Conservation (phyloP, 2,113 vertebrate species). For the Xerus inauris region DNA sequence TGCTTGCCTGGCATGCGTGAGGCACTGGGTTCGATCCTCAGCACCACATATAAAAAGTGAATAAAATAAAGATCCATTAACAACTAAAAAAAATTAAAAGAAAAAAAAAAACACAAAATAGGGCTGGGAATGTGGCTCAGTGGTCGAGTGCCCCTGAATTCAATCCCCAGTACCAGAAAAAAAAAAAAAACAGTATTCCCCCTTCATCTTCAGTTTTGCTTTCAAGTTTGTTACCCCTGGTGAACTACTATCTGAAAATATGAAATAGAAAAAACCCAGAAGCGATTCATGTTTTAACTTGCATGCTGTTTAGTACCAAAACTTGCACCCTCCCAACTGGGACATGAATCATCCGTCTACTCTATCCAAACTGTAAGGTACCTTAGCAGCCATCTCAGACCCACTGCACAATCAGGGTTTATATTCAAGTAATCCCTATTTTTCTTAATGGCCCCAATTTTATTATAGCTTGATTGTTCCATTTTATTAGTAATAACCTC, state of each 20-base stretch:
- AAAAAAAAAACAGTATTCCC: neutral
- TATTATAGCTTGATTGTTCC: neutral
- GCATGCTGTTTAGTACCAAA: neutral
- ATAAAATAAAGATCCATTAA: too few relatives aligned
- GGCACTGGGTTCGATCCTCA: too few relatives aligned
- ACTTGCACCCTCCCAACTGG: neutral
- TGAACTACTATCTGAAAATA: neutral
- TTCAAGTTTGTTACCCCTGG: neutral
- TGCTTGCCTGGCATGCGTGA: too few relatives aligned
- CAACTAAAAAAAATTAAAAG: too few relatives aligned
- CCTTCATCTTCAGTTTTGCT: neutral
- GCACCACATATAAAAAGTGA: too few relatives aligned
- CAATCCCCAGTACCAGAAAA: too few relatives aligned
- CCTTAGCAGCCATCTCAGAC: neutral
- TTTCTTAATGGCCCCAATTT: too few relatives aligned
- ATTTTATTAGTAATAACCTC: neutral
- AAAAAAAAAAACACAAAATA: too few relatives aligned
- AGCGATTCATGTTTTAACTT: neutral
- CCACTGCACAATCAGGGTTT: neutral
- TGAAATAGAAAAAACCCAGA: neutral
- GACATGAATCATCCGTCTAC: neutral
- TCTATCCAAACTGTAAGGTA: neutral
- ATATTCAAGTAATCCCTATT: neutral
- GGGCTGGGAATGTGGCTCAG: too few relatives aligned
- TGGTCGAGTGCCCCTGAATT: too few relatives aligned